These are phyloP conservation scores for Brachypalpus laphriformis DNA, from an alignment of 2,888 invertebrate species.

Conservation along the genomic window DNA sequence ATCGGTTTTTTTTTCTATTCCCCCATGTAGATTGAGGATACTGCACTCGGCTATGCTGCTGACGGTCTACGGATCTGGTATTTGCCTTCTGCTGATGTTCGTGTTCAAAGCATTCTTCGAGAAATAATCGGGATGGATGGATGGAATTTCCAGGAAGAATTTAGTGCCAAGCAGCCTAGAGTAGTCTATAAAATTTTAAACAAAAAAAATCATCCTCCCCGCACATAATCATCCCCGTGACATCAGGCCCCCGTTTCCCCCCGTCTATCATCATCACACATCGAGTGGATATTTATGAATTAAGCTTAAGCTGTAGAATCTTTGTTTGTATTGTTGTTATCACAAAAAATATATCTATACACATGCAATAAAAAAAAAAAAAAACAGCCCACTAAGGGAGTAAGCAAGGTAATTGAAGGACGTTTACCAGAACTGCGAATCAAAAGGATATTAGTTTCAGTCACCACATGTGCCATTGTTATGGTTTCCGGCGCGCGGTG, in stretches of 20 bases:
- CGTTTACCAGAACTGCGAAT: conserved; percentile 71
- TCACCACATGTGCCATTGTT: conserved; percentile 73
- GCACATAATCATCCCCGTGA: conserved; percentile 2
- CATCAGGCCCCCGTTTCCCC: conserved; percentile 5
- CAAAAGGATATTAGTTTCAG: conserved; percentile 70
- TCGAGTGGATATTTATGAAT: conserved; percentile 63
- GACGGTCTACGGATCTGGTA: conserved; percentile 73
- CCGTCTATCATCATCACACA: conserved; percentile 48
- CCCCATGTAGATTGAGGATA: conserved; percentile 75
- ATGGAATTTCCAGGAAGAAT: conserved; percentile 61
- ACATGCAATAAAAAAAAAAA: conserved; percentile 51
- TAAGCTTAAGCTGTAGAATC: conserved; percentile 45
- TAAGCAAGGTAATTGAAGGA: conserved; percentile 23
- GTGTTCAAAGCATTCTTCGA: conserved; percentile 72
- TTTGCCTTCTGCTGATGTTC: conserved; percentile 69
- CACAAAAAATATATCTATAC: conserved; percentile 36
- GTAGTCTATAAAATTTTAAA: conserved; percentile 48
- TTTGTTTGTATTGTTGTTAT: conserved; percentile 62
- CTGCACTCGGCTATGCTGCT: conserved; percentile 77
- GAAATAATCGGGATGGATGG: conserved; percentile 52
- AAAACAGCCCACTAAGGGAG: conserved; percentile 29
- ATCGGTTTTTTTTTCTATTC: conserved; percentile 3
- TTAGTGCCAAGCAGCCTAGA: conserved; percentile 70
- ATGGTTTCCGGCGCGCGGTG: conserved; percentile 64
- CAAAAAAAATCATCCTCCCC: conserved; percentile 8